Conservation (phyloP, 2,797 vertebrate genomes). For the Hapalemur alaotrensis region DNA sequence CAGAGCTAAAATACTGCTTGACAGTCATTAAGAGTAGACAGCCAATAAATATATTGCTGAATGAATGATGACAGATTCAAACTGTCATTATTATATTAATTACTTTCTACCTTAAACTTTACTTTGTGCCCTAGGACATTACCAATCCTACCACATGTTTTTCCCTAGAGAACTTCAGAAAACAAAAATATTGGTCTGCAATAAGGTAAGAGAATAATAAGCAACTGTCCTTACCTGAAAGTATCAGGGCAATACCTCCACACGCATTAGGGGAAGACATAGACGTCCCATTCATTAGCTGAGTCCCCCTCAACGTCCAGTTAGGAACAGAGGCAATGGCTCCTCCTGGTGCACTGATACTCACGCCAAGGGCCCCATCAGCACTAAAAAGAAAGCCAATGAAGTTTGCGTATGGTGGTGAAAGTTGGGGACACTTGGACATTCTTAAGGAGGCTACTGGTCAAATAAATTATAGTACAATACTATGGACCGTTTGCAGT, state of each 20-base stretch:
- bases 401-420: neutral
- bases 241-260: conserved; percentile 95
- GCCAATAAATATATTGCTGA: neutral
- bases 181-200: neutral
- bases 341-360: conserved; percentile 97
- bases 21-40: neutral
- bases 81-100: neutral
- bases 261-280: conserved; percentile 99
- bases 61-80: neutral
- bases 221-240: conserved; percentile 89
- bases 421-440: neutral
- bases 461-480: neutral
- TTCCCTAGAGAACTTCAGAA: neutral
- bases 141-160: neutral
- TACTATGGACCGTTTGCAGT: neutral
- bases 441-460: neutral
- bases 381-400: conserved; percentile 83
- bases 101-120: neutral
- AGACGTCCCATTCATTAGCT: conserved; percentile 99
- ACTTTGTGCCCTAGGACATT: neutral
- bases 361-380: conserved; percentile 97
- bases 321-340: conserved; percentile 99
- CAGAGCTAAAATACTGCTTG: neutral
- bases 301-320: conserved; percentile 98
- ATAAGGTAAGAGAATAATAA: neutral